These are phyloP conservation scores for Drosophila sp. DNA, from an alignment of 1,140 invertebrate species.

Conservation along the genomic window DNA sequence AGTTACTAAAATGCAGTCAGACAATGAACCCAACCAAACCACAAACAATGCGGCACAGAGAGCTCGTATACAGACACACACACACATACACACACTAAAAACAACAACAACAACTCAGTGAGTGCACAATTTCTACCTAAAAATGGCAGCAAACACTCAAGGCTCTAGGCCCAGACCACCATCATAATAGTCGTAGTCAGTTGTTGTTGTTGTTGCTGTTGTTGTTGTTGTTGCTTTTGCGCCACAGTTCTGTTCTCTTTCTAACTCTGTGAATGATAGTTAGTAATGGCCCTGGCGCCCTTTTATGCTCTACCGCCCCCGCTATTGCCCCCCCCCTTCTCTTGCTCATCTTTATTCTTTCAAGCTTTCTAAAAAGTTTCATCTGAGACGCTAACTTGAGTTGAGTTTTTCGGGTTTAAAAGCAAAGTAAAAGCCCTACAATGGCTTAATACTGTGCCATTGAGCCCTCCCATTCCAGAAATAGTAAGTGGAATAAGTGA, in stretches of 20 bases:
- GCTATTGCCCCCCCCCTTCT: not conserved
- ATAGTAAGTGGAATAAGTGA: slow-evolving; percentile 14
- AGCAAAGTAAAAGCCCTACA: slow-evolving; percentile 10
- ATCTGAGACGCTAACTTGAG: slow-evolving; percentile 11
- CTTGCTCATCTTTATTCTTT: not conserved
- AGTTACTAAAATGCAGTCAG: slow-evolving; percentile 45
- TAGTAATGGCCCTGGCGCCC: slow-evolving; percentile 12
- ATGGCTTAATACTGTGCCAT: slow-evolving; percentile 6
- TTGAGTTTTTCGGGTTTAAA: slow-evolving; percentile 14
- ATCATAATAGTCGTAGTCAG: slow-evolving; percentile 45
- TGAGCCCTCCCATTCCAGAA: not conserved
- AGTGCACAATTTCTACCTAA: slow-evolving; percentile 74
- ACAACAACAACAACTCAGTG: slow-evolving; percentile 41
- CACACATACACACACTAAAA: slow-evolving; percentile 20
- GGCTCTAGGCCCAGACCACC: slow-evolving; percentile 18
- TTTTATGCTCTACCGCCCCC: slow-evolving; percentile 1
- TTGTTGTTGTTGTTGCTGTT: slow-evolving; percentile 40
- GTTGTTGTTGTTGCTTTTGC: slow-evolving; percentile 10
- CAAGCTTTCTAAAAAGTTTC: slow-evolving; percentile 7
- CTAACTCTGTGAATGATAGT: slow-evolving; percentile 11
- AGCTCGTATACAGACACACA: slow-evolving; percentile 6
- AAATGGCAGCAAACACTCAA: slow-evolving; percentile 74
- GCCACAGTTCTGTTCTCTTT: not conserved
- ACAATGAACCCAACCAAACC: slow-evolving; percentile 48
- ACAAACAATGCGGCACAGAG: slow-evolving; percentile 33